Conservation (phyloP, 2,113 vertebrate genomes). For the Oostethus manadensis region DNA sequence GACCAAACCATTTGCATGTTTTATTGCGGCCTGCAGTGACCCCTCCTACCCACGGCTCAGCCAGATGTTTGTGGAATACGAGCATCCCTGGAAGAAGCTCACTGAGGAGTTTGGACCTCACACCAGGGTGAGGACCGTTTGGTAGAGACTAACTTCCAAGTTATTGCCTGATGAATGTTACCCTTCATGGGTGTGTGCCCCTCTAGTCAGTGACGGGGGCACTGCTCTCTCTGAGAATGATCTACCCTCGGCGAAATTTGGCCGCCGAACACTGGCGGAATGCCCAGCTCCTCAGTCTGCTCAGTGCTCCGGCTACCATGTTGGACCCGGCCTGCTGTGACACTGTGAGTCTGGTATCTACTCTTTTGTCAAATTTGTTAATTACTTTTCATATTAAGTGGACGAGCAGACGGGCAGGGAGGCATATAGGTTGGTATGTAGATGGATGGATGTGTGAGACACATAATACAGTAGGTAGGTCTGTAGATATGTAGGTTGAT, state of each 20-base stretch:
- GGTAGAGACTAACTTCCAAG: neutral
- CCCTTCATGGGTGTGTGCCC: neutral
- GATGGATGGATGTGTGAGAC: no score
- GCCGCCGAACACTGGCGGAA: conserved; percentile 84
- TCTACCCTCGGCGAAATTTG: conserved; percentile 84
- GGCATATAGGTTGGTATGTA: no score
- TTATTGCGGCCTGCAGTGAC: conserved; percentile 70
- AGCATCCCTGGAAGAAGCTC: conserved; percentile 87
- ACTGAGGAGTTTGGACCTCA: conserved; percentile 90
- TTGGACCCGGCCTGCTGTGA: conserved; percentile 79
- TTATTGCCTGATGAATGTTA: neutral
- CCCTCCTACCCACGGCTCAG: conserved; percentile 81
- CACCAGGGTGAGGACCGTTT: conserved; percentile 74
- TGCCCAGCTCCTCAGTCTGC: conserved; percentile 86
- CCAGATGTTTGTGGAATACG: conserved; percentile 91
- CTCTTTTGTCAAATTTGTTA: no score
- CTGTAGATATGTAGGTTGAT: no score
- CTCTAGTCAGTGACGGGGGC: conserved; percentile 81
- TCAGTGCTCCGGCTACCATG: conserved; percentile 75
- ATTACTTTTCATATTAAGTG: no score
- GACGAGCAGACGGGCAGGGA: no score
- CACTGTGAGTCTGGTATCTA: conserved; percentile 70
- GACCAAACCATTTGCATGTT: conserved; percentile 2
- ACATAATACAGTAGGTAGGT: no score
- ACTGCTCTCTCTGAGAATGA: conserved; percentile 77